Evolutionary conservation across 2,797 vertebrate genomes (phyloP).

Genomic region (Scleropages formosus): DNA sequence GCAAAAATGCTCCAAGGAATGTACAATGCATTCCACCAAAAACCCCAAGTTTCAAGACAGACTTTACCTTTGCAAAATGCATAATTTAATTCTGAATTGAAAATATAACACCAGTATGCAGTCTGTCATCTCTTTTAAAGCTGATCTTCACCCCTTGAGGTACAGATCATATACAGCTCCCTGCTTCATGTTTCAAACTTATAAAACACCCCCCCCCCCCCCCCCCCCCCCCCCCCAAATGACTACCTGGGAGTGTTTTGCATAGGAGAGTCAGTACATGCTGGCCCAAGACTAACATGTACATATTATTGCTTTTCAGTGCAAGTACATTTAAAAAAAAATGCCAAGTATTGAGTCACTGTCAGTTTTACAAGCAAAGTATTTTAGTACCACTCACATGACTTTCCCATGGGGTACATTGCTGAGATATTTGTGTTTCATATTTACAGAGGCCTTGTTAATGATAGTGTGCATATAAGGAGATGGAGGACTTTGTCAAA

Average conservation of each 20-base stretch:
- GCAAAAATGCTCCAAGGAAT: background rate
- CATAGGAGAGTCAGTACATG: background rate
- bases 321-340: constrained; percentile 22
- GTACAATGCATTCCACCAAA: background rate
- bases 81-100: background rate
- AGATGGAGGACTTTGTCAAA: background rate
- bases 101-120: background rate
- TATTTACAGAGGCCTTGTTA: background rate
- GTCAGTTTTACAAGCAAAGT: background rate
- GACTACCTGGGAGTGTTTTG: too few relatives aligned
- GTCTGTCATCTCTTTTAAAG: constrained; percentile 7
- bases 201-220: too few relatives aligned
- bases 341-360: background rate
- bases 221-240: too few relatives aligned
- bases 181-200: constrained; percentile 99
- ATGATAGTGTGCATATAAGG: too few relatives aligned
- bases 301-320: background rate
- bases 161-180: constrained; percentile 70
- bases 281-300: background rate
- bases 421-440: background rate
- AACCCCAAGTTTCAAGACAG: background rate
- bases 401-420: background rate
- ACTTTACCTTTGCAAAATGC: constrained; percentile 3
- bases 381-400: background rate
- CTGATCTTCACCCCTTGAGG: background rate